Evolutionary conservation across 2,888 invertebrate genomes (phyloP).

Genomic region (Pandemis cinnamomeana): DNA sequence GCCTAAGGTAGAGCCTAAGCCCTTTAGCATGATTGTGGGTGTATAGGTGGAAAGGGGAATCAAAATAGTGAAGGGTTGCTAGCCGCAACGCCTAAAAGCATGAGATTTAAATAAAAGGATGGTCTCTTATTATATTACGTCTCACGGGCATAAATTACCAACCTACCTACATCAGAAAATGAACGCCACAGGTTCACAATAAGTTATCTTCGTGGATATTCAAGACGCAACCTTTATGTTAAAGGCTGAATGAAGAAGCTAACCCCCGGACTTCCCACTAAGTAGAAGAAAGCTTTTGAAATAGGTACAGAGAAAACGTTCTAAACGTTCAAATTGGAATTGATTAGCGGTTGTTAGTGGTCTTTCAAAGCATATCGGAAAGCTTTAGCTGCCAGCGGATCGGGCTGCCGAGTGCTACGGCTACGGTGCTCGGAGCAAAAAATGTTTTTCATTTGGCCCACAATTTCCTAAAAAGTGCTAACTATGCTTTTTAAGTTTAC

Average conservation of each 20-base stretch:
- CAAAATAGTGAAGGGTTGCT: no score
- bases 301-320: background rate
- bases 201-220: background rate
- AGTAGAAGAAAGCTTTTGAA: conserved; percentile 2
- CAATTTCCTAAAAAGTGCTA: background rate
- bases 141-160: background rate
- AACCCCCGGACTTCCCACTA: background rate
- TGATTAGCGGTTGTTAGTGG: conserved; percentile 11
- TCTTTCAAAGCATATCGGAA: conserved; percentile 18
- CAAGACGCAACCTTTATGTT: background rate
- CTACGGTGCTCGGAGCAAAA: background rate
- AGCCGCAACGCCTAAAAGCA: background rate
- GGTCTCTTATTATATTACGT: background rate
- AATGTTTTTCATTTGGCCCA: background rate
- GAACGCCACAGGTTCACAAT: background rate
- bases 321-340: background rate
- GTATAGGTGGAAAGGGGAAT: no score
- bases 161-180: background rate
- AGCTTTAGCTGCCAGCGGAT: conserved; percentile 14
- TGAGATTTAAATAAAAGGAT: background rate
- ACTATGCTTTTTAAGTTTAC: background rate
- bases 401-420: conserved; percentile 21
- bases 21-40: no score
- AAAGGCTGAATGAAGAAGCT: background rate
- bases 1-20: no score